phyloP scores from a whole-genome alignment of 2,113 vertebrate species.

The Vulpes ferrilata region DNA sequence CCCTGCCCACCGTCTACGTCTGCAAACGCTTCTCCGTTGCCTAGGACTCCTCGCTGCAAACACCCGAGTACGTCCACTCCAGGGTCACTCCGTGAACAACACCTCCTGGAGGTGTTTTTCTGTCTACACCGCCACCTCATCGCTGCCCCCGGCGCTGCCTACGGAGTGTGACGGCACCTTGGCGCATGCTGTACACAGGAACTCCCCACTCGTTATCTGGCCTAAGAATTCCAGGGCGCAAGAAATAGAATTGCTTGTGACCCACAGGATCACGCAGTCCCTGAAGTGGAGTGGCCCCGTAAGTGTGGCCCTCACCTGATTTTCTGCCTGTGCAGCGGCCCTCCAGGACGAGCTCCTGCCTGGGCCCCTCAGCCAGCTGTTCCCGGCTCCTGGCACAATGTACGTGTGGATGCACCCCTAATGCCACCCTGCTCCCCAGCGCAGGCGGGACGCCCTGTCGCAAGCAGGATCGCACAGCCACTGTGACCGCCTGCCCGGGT shows the following conservation, averaged over 20 bases:
- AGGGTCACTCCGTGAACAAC: neutral
- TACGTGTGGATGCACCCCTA: accelerated
- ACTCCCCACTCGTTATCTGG: neutral
- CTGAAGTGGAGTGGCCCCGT: accelerated
- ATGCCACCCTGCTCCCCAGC: neutral
- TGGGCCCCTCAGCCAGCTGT: no score
- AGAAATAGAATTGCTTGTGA: neutral
- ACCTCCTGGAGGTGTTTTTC: neutral
- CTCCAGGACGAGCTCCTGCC: neutral
- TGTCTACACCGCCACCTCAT: neutral
- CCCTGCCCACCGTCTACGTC: accelerated
- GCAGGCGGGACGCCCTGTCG: no score
- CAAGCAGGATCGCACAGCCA: neutral
- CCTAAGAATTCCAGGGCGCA: neutral
- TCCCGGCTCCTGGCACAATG: neutral
- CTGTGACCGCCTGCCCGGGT: neutral
- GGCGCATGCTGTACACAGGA: neutral
- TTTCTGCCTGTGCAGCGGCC: neutral
- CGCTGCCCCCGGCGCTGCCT: neutral
- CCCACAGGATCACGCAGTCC: neutral
- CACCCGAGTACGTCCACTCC: accelerated
- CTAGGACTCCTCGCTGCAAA: neutral
- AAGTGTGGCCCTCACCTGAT: neutral
- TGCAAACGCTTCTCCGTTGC: accelerated
- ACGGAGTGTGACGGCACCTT: neutral